A percentile compares a stretch with the other conserved stretches of the same genome.
phyloP scores from a whole-genome alignment of 2,113 vertebrate species.

The Lichenostomus cassidix region DNA sequence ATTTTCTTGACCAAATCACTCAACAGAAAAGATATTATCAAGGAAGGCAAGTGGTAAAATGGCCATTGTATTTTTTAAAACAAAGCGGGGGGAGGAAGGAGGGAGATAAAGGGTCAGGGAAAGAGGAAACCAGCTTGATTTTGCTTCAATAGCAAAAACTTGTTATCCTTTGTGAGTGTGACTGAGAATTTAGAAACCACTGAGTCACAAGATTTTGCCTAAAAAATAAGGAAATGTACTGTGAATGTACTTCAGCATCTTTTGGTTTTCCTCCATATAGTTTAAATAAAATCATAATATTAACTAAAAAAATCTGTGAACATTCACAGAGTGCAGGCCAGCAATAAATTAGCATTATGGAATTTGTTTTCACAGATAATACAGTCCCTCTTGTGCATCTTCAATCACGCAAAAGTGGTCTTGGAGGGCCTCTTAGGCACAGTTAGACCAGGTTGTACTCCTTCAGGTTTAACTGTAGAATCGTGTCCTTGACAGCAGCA shows the following conservation, averaged over 20 bases:
- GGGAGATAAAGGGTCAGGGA: not conserved
- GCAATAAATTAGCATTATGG: slow-evolving; percentile 91
- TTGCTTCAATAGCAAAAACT: slow-evolving; percentile 54
- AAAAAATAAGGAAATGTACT: slow-evolving; percentile 75
- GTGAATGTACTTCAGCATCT: slow-evolving; percentile 76
- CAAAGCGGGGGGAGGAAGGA: not conserved
- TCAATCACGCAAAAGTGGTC: slow-evolving; percentile 44
- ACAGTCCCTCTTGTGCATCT: slow-evolving; percentile 74
- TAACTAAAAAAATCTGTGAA: slow-evolving; percentile 78
- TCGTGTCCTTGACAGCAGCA: slow-evolving; percentile 93
- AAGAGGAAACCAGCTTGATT: slow-evolving; percentile 51
- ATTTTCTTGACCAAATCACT: slow-evolving; percentile 54
- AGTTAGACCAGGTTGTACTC: slow-evolving; percentile 91
- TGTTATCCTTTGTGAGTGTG: slow-evolving; percentile 65
- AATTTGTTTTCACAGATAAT: slow-evolving; percentile 82
- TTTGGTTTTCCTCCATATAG: slow-evolving; percentile 72
- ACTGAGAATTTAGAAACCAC: slow-evolving; percentile 74
- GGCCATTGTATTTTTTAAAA: slow-evolving; percentile 53
- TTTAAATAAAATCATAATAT: slow-evolving; percentile 88
- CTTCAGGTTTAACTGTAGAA: slow-evolving; percentile 93
- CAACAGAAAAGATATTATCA: slow-evolving; percentile 48
- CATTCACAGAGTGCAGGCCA: slow-evolving; percentile 76
- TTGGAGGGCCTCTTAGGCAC: not conserved
- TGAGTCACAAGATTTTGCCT: slow-evolving; percentile 77
- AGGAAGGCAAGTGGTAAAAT: slow-evolving; percentile 53